A percentile compares a stretch with the other conserved stretches of the same genome.
These are phyloP conservation scores for Stegostoma tigrinum DNA, from an alignment of 2,113 vertebrate genomes.

Conservation along the genomic window DNA sequence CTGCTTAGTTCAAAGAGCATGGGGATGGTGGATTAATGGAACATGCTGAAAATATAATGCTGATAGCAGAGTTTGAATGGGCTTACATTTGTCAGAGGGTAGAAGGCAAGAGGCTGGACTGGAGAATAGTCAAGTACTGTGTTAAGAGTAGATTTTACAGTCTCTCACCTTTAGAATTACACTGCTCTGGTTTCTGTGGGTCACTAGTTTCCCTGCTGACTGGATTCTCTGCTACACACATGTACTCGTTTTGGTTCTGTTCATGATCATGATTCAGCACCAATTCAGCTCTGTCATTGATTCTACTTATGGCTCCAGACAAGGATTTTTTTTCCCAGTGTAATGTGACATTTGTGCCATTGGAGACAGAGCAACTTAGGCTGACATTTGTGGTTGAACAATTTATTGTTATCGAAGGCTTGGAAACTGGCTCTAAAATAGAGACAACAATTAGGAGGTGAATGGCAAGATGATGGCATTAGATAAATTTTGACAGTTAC, in stretches of 20 bases:
- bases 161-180: not conserved
- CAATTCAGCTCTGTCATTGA: not conserved
- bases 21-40: not conserved
- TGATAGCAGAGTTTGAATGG: not conserved
- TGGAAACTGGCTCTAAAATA: slow-evolving; percentile 13
- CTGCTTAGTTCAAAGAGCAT: not conserved
- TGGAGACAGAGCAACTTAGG: not conserved
- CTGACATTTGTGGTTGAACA: not conserved
- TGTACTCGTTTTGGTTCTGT: not conserved
- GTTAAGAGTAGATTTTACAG: not conserved
- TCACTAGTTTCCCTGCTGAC: not conserved
- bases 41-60: not conserved
- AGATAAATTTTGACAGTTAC: not conserved
- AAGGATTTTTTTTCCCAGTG: not conserved
- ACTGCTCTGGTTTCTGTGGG: not conserved
- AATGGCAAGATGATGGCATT: not conserved
- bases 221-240: not conserved
- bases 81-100: not conserved
- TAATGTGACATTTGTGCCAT: not conserved
- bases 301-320: not conserved
- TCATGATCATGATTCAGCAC: not conserved
- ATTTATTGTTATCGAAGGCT: not conserved
- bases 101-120: not conserved
- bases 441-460: not conserved
- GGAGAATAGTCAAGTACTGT: not conserved